phyloP scores from a whole-genome alignment of 2,113 vertebrate species.

The Petroica traversi region DNA sequence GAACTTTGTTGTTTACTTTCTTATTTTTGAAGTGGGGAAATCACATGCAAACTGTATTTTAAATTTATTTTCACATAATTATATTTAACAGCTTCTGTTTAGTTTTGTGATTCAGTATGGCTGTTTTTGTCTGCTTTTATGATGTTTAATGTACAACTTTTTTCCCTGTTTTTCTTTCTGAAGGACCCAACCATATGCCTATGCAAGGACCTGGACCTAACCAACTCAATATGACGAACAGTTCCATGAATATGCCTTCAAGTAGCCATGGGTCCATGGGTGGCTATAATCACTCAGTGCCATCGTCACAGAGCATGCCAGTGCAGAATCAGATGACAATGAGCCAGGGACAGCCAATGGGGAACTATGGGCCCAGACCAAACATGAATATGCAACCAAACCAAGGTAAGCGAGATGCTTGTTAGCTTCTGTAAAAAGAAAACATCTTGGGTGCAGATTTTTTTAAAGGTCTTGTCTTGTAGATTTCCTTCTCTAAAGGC shows the following conservation, averaged over 20 bases:
- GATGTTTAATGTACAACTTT: neutral
- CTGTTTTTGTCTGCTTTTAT: neutral
- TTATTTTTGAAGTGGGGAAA: neutral
- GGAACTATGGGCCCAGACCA: constrained; percentile 92
- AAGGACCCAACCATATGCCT: constrained; percentile 96
- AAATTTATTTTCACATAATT: neutral
- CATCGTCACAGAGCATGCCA: constrained; percentile 90
- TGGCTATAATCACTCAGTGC: constrained; percentile 92
- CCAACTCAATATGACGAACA: constrained; percentile 91
- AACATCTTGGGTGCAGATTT: neutral
- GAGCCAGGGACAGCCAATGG: constrained; percentile 95
- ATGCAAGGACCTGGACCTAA: constrained; percentile 96
- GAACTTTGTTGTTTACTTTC: neutral
- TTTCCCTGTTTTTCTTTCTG: constrained; percentile 35
- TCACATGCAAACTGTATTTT: neutral
- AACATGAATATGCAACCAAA: constrained; percentile 97
- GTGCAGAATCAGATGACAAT: constrained; percentile 96
- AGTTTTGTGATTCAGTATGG: neutral
- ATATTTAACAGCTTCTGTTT: neutral
- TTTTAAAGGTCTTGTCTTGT: neutral
- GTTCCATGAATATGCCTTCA: constrained; percentile 93
- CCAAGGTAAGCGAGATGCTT: constrained; percentile 81
- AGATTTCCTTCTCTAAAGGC: neutral
- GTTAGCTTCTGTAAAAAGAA: neutral
- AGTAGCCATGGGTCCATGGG: constrained; percentile 94